Evolutionary conservation across 2,797 vertebrate species (phyloP), one percentile per base, ranked within the genome.

Genomic region (Spizella passerina): DNA sequence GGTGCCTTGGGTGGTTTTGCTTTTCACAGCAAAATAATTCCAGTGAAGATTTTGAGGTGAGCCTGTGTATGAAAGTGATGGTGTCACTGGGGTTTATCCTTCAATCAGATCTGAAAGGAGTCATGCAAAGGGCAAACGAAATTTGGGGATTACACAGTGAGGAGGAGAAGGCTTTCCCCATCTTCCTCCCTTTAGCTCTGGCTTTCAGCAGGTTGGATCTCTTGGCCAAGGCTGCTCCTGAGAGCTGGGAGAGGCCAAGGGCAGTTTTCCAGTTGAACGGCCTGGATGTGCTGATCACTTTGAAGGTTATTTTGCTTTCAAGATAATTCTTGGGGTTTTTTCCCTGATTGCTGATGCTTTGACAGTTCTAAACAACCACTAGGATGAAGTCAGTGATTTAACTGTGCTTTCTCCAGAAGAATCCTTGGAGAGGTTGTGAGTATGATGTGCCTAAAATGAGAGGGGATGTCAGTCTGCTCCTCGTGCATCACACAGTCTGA

Each of bases 401-500:
- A 59, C 7, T 6, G 6, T 64, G 61, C 18, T 6, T 83, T 69
- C n/a, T 73, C n/a, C 29, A 65, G 77, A 78, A 41, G 81, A 81
- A n/a, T 49, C 44, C n/a, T 55, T 43, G 61, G 38, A 4, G n/a
- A n/a, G 29, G 52, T 9, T 34, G 46, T 34, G 39, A 4, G 10
- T 11, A 3, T 32, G 53, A 27, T 0, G 1, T 7, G 15, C 27
- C 32, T 32, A 7, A 46, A 21, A 7, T 1, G 21, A 10, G 24
- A 8, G 2, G 39, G 39, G 9, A 6, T 39, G 44, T 24, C 29
- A 50, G 39, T 2, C 14, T 7, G 3, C 12, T 82, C 16, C 44
- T n/a, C 0, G 0, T 38, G 15, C 60, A 7, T 36, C 23, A 1
- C 7, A 4, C 15, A 3, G 41, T 2, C 66, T 26, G 7, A 56